Evolutionary conservation across 2,113 vertebrate species (phyloP).

Genomic region (Malurus melanocephalus): DNA sequence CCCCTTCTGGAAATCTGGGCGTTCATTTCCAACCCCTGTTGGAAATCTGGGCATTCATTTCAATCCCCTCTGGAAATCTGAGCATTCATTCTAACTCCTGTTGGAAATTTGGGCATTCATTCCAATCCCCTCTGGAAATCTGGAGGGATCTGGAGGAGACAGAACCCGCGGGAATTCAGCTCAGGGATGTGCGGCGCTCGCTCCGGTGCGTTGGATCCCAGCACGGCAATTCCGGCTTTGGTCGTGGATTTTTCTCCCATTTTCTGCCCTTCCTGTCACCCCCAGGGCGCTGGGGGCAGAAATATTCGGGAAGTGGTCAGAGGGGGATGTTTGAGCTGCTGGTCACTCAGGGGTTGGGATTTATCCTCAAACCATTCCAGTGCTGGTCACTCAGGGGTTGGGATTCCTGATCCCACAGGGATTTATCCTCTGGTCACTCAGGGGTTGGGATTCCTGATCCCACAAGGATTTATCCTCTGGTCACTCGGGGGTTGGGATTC

Average conservation of each 20-base stretch:
- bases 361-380: background rate
- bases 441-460: background rate
- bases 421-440: background rate
- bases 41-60: too few species aligned
- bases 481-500: background rate
- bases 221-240: background rate
- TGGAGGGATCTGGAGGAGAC: background rate
- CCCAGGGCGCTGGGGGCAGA: background rate
- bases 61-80: too few species aligned
- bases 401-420: background rate
- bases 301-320: accelerated
- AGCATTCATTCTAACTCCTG: too few species aligned
- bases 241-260: background rate
- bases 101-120: too few species aligned
- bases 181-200: background rate
- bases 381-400: background rate
- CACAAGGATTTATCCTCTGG: background rate
- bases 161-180: background rate
- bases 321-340: background rate
- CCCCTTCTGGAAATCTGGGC: too few species aligned
- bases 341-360: background rate
- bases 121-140: too few species aligned
- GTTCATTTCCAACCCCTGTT: too few species aligned
- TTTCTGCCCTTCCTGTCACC: accelerated
- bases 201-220: background rate